Evolutionary conservation across 92 coral and sea anemone genomes (phyloP), one percentile per base, ranked within the genome.

Genomic region (Muricea muricata): DNA sequence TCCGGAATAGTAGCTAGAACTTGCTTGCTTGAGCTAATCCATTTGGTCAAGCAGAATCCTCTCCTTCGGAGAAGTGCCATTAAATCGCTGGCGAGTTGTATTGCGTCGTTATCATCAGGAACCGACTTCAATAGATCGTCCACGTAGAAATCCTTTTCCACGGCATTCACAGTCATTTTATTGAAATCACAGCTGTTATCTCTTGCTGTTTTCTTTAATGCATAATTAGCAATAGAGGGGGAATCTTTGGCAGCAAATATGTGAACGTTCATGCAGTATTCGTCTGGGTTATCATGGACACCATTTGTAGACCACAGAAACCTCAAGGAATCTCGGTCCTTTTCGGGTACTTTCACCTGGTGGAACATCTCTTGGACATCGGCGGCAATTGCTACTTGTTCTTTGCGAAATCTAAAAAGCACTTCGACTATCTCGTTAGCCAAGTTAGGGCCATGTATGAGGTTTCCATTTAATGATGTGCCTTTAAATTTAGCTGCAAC

Each of bases 1-100:
- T 88, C 80, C 30, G 89, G 89, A 25, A 89, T 63, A 25, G 79
- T 26, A 13, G 89, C 85, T 40, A 65, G 80, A 24, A 75, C 82
- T 61, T 47, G 24, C 39, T 25, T 42, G n/a, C 80, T 74, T 9
- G 31, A 15, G n/a, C 80, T 74, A 10, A 74, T 42, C 80, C 58
- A 74, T 29, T 74, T 74, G 0, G 80, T 72, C n/a, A 39, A 23
- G 32, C 56, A 57, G 77, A 71, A 71, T 20, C 77, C 77, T 34
- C 52, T 55, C 28, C 77, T 34, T 12, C 31, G 37, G 52, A 71
- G 52, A 34, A 71, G 52, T 2, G 2, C 13, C 9, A 37, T n/a
- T 10, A 40, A 6, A 3, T 72, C 73, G 42, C 24, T 29, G 0
- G 73, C 41, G 14, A 66, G 47, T 37, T 29, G 1, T 1, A 0